Conservation (phyloP, 2,113 vertebrate genomes). For the Phodopus roborovskii region DNA sequence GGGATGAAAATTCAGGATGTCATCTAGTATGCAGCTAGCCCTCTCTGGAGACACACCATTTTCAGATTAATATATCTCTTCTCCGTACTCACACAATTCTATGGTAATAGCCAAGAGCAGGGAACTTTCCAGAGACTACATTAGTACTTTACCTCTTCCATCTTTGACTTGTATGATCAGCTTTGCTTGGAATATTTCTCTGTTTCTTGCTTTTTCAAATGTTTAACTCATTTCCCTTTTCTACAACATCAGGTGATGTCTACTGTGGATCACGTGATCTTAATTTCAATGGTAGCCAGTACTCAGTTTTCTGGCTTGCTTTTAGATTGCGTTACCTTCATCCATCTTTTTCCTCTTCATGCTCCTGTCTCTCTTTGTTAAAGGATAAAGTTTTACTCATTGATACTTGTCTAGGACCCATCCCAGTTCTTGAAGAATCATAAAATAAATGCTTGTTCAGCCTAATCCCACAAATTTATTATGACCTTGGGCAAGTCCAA, state of each 20-base stretch:
- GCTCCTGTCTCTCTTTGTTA: neutral
- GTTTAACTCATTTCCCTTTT: neutral
- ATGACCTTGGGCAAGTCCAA: constrained; percentile 65
- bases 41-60: neutral
- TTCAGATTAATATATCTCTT: neutral
- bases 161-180: neutral
- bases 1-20: neutral
- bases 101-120: neutral
- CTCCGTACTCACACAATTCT: neutral
- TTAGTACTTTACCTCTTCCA: neutral
- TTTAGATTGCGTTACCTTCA: neutral
- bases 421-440: neutral
- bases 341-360: neutral
- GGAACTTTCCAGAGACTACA: neutral
- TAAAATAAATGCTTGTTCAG: constrained; percentile 39
- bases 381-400: constrained; percentile 22
- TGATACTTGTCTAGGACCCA: constrained; percentile 4
- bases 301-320: neutral
- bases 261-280: neutral
- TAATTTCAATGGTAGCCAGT: neutral
- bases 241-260: neutral
- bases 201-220: neutral
- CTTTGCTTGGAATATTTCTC: neutral
- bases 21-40: neutral
- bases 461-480: constrained; percentile 55